These are phyloP conservation scores for Agrochola macilenta DNA, from an alignment of 2,888 invertebrate genomes.

Conservation along the genomic window DNA sequence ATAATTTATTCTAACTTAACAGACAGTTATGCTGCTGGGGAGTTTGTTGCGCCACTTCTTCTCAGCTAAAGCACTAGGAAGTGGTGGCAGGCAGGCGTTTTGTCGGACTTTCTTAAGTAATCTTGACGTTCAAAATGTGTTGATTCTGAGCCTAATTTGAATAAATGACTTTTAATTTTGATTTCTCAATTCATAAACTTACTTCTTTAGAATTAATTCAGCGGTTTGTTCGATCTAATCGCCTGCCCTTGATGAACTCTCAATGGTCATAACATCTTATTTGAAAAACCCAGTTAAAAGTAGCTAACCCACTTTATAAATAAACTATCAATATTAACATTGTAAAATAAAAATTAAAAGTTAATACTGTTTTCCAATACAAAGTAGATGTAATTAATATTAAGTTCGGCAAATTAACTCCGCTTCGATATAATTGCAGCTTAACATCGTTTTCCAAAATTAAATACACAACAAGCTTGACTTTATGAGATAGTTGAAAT, in stretches of 20 bases:
- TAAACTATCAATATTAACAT: background rate
- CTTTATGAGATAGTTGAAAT: conserved; percentile 6
- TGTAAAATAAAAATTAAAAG: conserved; percentile 20
- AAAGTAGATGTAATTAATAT: conserved; percentile 24
- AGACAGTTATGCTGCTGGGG: too few relatives aligned
- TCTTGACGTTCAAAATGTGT: too few relatives aligned
- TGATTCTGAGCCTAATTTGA: too few relatives aligned
- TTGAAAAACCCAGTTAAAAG: too few relatives aligned
- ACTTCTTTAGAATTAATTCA: background rate
- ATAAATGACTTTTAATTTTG: too few relatives aligned
- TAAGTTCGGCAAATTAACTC: conserved; percentile 20
- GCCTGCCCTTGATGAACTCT: too few relatives aligned
- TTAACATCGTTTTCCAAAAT: conserved; percentile 21
- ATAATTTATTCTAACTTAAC: background rate
- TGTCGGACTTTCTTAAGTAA: background rate
- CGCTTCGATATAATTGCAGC: background rate
- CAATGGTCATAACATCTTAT: too few relatives aligned
- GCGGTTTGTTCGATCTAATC: too few relatives aligned
- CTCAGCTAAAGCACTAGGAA: background rate
- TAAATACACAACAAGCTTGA: conserved; percentile 1
- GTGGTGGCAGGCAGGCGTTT: background rate
- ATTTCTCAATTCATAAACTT: background rate
- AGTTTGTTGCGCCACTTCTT: background rate
- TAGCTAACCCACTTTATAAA: background rate
- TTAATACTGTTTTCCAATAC: conserved; percentile 26